These are phyloP conservation scores for Argya squamiceps DNA, from an alignment of 2,797 vertebrate genomes.

Conservation along the genomic window DNA sequence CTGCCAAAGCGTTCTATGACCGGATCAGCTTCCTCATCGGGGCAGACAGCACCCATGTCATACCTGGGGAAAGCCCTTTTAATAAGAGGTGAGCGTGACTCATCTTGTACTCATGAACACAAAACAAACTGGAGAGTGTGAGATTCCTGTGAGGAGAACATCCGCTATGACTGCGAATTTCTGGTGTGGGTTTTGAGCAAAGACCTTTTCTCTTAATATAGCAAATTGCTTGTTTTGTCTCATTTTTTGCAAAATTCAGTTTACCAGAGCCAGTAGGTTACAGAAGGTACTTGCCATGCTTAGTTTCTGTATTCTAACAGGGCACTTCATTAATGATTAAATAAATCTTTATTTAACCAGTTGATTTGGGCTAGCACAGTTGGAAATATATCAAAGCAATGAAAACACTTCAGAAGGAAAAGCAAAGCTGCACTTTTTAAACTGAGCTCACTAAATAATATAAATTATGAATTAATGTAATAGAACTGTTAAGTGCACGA, in stretches of 20 bases:
- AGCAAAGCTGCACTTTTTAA: conserved; percentile 68
- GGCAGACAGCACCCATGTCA: conserved; percentile 89
- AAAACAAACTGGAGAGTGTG: not conserved
- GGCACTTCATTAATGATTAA: conserved; percentile 69
- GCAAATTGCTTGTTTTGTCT: not conserved
- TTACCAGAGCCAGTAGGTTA: conserved; percentile 10
- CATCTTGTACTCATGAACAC: not conserved
- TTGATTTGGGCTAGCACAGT: conserved; percentile 73
- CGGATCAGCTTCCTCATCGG: conserved; percentile 92
- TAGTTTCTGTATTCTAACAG: conserved; percentile 35
- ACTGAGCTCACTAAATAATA: conserved; percentile 76
- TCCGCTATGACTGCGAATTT: not conserved
- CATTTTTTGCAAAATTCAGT: conserved; percentile 16
- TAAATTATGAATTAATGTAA: conserved; percentile 80
- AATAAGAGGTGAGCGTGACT: conserved; percentile 89
- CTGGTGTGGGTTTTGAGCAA: not conserved
- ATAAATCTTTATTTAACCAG: conserved; percentile 76
- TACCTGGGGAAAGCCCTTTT: conserved; percentile 91
- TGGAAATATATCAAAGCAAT: conserved; percentile 70
- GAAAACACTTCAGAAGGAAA: conserved; percentile 75
- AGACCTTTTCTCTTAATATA: not conserved
- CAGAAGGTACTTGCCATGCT: conserved; percentile 7
- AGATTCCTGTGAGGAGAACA: not conserved
- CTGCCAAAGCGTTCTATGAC: conserved; percentile 91
- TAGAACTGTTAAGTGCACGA: conserved; percentile 75